phyloP scores from a whole-genome alignment of 2,113 vertebrate species.

The Lampris incognitus region DNA sequence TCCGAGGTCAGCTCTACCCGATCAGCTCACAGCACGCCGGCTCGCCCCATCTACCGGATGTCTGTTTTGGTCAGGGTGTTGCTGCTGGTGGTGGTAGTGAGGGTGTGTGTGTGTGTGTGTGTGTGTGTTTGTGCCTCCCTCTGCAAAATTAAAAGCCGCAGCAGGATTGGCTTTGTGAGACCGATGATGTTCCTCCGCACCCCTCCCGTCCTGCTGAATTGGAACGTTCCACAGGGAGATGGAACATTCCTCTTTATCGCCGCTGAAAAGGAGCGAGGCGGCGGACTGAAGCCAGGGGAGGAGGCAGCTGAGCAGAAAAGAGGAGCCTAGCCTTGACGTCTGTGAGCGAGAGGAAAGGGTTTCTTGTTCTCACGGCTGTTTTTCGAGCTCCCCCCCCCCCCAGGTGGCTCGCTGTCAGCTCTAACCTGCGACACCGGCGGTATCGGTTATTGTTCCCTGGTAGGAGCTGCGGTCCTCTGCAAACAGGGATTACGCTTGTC shows the following conservation, averaged over 20 bases:
- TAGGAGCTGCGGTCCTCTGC: conserved; percentile 16
- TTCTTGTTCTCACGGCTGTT: not conserved
- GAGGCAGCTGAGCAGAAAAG: not conserved
- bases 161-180: not conserved
- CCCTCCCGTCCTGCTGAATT: not conserved
- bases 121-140: not conserved
- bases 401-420: no score
- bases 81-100: not conserved
- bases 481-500: conserved; percentile 45
- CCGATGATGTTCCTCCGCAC: no score
- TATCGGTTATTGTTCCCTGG: conserved; percentile 35
- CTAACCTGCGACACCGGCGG: not conserved
- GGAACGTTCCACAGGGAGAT: not conserved
- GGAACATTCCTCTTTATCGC: conserved; percentile 7
- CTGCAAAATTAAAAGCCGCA: conserved; percentile 1
- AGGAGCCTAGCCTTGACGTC: not conserved
- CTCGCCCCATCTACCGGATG: no score
- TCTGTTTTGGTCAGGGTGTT: no score
- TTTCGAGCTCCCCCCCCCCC: not conserved
- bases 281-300: not conserved
- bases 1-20: not conserved
- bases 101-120: not conserved
- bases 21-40: not conserved
- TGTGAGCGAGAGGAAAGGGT: not conserved
- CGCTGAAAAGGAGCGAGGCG: conserved; percentile 7